Conservation (phyloP, 2,888 invertebrate species). For the Drosophila mayaguana region DNA sequence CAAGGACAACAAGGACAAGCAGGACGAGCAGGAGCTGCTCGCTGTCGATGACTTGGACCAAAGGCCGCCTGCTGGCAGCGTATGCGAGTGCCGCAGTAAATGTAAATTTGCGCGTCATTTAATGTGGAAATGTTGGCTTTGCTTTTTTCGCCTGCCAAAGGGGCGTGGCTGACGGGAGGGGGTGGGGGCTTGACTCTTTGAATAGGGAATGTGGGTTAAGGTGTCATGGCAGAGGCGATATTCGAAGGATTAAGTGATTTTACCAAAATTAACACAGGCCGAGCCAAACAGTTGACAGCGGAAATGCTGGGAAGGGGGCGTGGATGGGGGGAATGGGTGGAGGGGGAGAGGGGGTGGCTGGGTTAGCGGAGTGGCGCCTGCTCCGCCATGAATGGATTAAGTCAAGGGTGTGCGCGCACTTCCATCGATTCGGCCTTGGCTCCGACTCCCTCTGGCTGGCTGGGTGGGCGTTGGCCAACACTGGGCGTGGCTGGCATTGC, state of each 20-base stretch:
- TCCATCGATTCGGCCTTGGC: conserved; percentile 46
- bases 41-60: conserved; percentile 34
- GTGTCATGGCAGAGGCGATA: conserved; percentile 56
- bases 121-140: conserved; percentile 54
- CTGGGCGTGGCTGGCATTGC: conserved; percentile 3
- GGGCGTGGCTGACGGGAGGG: neutral
- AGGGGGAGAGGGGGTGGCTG: too few species aligned
- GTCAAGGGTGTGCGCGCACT: conserved; percentile 21
- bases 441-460: neutral
- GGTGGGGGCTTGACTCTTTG: neutral
- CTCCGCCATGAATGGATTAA: conserved; percentile 16
- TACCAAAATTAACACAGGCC: conserved; percentile 61
- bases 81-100: conserved; percentile 41
- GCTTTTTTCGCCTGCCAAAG: conserved; percentile 3
- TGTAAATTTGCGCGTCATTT: conserved; percentile 79
- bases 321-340: too few species aligned
- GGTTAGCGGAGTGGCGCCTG: neutral
- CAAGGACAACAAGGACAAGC: conserved; percentile 1
- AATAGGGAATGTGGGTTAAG: conserved; percentile 57
- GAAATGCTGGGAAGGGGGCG: neutral
- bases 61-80: conserved; percentile 1
- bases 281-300: neutral
- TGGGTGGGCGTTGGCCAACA: neutral
- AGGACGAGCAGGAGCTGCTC: neutral
- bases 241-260: conserved; percentile 80